These are phyloP conservation scores for Drosophila kanapiae DNA, from an alignment of 1,140 invertebrate genomes.

Conservation along the genomic window DNA sequence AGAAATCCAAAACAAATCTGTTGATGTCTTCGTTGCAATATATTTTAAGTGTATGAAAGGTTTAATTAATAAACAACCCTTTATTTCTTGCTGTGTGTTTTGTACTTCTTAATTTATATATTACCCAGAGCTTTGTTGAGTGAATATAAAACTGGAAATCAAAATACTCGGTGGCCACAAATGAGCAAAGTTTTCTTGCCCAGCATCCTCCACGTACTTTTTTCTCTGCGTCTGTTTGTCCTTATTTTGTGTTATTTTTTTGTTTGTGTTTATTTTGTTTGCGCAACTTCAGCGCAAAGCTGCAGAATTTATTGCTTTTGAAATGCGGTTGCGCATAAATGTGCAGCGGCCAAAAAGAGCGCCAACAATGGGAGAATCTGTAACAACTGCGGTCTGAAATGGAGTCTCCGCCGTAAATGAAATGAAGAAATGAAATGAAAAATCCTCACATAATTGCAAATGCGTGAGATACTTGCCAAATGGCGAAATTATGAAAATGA, in stretches of 20 bases:
- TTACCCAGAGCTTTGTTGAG: conserved; percentile 31
- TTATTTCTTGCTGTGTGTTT: conserved; percentile 30
- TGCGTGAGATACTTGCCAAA: conserved; percentile 81
- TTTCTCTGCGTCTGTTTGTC: conserved; percentile 18
- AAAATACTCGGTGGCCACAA: conserved; percentile 69
- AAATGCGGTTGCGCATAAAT: conserved; percentile 82
- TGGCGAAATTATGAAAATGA: conserved; percentile 78
- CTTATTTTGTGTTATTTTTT: conserved; percentile 27
- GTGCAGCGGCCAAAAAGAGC: conserved; percentile 52
- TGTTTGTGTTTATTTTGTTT: conserved; percentile 23
- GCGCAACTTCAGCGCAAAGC: conserved; percentile 56
- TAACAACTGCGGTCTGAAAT: conserved; percentile 58
- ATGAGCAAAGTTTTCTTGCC: conserved; percentile 75
- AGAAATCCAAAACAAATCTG: no score
- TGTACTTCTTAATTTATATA: conserved; percentile 71
- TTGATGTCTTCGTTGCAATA: no score
- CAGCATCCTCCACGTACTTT: conserved; percentile 31
- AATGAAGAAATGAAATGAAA: conserved; percentile 69
- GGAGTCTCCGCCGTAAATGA: conserved; percentile 52
- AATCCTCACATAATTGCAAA: conserved; percentile 82
- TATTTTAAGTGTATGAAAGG: no score
- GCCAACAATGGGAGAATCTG: conserved; percentile 52
- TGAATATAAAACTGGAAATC: conserved; percentile 57
- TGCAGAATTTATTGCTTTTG: conserved; percentile 80
- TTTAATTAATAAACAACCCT: not conserved